Evolutionary conservation across 2,888 invertebrate genomes (phyloP).

Genomic region (Drosophila sordidula): DNA sequence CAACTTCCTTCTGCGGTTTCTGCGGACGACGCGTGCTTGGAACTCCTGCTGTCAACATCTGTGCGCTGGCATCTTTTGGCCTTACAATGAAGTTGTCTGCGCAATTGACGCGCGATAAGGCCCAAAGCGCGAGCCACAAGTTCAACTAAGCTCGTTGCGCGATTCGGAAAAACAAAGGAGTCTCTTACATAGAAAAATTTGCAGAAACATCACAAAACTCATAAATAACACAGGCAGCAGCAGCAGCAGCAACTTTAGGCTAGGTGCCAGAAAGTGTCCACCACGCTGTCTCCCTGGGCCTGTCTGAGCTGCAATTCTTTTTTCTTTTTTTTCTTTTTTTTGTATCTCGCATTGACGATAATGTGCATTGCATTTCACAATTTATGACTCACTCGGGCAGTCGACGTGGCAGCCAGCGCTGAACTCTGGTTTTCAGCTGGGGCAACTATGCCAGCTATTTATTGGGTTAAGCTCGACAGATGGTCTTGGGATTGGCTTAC

Average conservation of each 20-base stretch:
- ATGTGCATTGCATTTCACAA: conserved; percentile 71
- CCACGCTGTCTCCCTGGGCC: conserved; percentile 36
- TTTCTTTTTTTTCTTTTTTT: conserved; percentile 17
- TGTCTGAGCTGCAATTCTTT: conserved; percentile 41
- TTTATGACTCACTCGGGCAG: conserved; percentile 73
- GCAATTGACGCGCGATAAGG: conserved; percentile 75
- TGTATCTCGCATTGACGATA: conserved; percentile 59
- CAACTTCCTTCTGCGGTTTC: conserved; percentile 57
- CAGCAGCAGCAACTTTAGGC: conserved; percentile 20
- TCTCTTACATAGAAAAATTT: conserved; percentile 78
- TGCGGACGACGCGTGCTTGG: conserved; percentile 60
- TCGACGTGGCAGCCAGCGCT: conserved; percentile 16
- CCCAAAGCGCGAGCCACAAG: conserved; percentile 37
- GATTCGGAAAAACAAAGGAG: conserved; percentile 41
- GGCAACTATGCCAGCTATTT: conserved; percentile 65
- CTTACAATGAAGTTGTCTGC: conserved; percentile 80
- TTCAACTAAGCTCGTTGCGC: conserved; percentile 44
- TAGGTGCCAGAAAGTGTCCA: conserved; percentile 70
- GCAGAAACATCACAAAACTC: conserved; percentile 82
- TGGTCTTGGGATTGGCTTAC: conserved; percentile 44
- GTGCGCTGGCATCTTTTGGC: conserved; percentile 64
- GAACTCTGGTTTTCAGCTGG: conserved; percentile 21
- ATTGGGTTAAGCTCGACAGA: conserved; percentile 70
- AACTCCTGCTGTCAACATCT: conserved; percentile 81
- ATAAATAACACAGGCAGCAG: conserved; percentile 71